Evolutionary conservation across 2,888 invertebrate genomes (phyloP), one percentile per base, ranked within the genome.

Genomic region (Patella ulyssiponensis): DNA sequence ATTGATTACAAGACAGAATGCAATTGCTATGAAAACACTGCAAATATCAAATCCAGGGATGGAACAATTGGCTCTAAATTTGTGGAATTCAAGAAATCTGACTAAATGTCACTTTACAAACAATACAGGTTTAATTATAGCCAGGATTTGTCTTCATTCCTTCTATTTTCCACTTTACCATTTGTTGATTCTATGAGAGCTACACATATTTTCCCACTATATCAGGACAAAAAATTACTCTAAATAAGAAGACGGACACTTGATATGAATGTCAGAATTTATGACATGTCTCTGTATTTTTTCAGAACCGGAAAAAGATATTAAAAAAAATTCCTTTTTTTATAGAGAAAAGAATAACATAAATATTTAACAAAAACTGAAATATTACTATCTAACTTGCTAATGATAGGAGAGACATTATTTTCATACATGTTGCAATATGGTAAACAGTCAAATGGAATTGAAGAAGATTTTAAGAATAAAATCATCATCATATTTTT

Each of bases 21-120:
- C 51, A 51, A 64, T 74, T 58, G 51, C 74, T 64, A 58, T 56
- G 64, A 74, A 74, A 74, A 74, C 74, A 74, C 69, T 69, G 69
- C 33, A 69, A 69, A 53, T 69, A 75, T 69, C 75, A 69, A 53
- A 51, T 75, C 53, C 56, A 44, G 71, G 71, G 71, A 71, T 9
- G 27, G 51, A 64, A 74, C 51, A 64, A 64, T 64, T 58, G 74
- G 64, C 58, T 56, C 33, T 56, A 74, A 20, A 64, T 74, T 64
- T 64, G 64, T 64, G 64, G 64, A 64, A 64, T 64, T 64, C 64
- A 64, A 64, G 64, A 64, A 64, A 64, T 64, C 64, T 64, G 64
- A 64, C 64, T 64, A 64, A 64, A 64, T 64, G n/a, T 64, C 64
- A 64, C 64, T 64, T 64, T 64, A 64, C 64, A 64, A 64, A 64